phyloP scores from a whole-genome alignment of 2,888 invertebrate genomes.

The Matsumyia berberina region DNA sequence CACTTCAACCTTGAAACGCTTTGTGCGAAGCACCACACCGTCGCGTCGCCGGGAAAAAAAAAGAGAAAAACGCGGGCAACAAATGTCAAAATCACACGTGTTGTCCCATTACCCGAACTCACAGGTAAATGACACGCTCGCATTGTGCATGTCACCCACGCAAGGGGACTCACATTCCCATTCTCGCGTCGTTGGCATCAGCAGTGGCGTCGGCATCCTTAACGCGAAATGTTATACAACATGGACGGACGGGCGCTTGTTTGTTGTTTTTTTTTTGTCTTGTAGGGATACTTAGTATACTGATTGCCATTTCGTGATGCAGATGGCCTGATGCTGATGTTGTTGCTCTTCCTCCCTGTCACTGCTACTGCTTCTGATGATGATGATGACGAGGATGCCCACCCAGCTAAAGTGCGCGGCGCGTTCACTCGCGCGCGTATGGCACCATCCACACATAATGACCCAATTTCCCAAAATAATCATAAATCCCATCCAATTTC shows the following conservation, averaged over 20 bases:
- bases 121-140: conserved; percentile 67
- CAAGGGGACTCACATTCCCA: conserved; percentile 17
- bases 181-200: too few relatives aligned
- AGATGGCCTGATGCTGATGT: conserved; percentile 58
- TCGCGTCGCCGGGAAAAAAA: not conserved
- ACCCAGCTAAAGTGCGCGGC: conserved; percentile 48
- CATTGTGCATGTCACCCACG: conserved; percentile 61
- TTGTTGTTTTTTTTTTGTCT: too few relatives aligned
- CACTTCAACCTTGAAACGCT: conserved; percentile 60
- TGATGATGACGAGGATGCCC: conserved; percentile 60
- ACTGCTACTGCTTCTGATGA: conserved; percentile 39
- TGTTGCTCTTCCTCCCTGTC: conserved; percentile 32
- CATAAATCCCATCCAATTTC: conserved; percentile 73
- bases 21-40: conserved; percentile 21
- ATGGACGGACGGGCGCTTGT: conserved; percentile 9
- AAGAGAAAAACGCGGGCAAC: conserved; percentile 31
- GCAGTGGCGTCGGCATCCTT: conserved; percentile 3
- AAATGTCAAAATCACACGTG: conserved; percentile 67
- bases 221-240: conserved; percentile 51
- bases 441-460: conserved; percentile 70
- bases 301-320: conserved; percentile 68
- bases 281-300: conserved; percentile 52
- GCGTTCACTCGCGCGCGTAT: conserved; percentile 55
- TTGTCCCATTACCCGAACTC: conserved; percentile 59
- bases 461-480: conserved; percentile 76